These are phyloP conservation scores for Microtus montanus DNA, from an alignment of 2,113 vertebrate species.

Conservation along the genomic window DNA sequence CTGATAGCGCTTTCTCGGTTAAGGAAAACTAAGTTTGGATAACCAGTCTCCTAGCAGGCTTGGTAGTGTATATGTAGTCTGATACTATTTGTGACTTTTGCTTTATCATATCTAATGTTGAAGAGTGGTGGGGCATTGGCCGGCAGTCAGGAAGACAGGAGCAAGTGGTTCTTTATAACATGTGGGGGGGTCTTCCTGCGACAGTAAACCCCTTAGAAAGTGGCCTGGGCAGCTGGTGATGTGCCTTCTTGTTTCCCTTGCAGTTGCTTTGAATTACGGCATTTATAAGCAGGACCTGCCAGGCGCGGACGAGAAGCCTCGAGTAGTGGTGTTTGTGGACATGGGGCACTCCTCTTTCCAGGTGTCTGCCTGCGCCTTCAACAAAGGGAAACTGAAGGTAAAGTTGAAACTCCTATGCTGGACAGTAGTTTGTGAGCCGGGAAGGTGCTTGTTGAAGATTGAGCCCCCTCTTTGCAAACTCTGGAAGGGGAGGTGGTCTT, in stretches of 20 bases:
- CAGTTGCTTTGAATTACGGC: slow-evolving; percentile 89
- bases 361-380: slow-evolving; percentile 89
- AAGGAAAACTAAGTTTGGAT: not conserved
- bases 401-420: not conserved
- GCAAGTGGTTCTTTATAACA: not conserved
- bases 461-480: not conserved
- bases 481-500: not conserved
- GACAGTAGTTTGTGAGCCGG: not conserved
- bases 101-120: not conserved
- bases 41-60: not conserved
- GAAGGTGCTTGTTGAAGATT: not conserved
- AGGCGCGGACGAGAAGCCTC: slow-evolving; percentile 86
- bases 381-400: slow-evolving; percentile 90
- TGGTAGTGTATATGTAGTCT: not conserved
- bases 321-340: slow-evolving; percentile 89
- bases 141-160: not conserved
- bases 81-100: not conserved
- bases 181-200: not conserved
- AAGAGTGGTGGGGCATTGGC: not conserved
- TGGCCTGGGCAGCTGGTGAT: not conserved
- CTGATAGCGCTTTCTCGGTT: not conserved
- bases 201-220: slow-evolving; percentile 10
- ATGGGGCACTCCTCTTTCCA: slow-evolving; percentile 91
- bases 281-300: slow-evolving; percentile 91
- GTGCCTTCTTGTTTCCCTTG: slow-evolving; percentile 44